phyloP scores from a whole-genome alignment of 2,888 invertebrate genomes.

The Germaria angustata region DNA sequence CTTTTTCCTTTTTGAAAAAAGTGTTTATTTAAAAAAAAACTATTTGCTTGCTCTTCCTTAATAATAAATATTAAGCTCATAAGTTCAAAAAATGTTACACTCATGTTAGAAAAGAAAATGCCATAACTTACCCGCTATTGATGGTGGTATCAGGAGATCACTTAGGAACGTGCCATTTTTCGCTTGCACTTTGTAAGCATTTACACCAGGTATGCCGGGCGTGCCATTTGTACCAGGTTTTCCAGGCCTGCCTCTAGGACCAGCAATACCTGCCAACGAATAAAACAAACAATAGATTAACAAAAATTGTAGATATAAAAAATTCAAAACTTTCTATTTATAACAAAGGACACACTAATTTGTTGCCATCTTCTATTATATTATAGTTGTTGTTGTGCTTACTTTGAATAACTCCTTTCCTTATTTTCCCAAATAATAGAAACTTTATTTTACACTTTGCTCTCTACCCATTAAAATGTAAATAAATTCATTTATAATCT shows the following conservation, averaged over 20 bases:
- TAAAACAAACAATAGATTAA: background rate
- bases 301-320: background rate
- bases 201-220: slow-evolving; percentile 90
- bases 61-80: too few species aligned
- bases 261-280: slow-evolving; percentile 79
- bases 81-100: too few species aligned
- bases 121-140: slow-evolving; percentile 86
- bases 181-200: slow-evolving; percentile 85
- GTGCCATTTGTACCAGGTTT: slow-evolving; percentile 87
- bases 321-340: slow-evolving; percentile 10
- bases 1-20: too few species aligned
- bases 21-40: too few species aligned
- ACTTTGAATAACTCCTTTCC: background rate
- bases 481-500: slow-evolving; percentile 56
- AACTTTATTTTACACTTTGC: background rate
- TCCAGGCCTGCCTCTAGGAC: slow-evolving; percentile 87
- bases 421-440: background rate
- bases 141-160: slow-evolving; percentile 90
- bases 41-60: too few species aligned
- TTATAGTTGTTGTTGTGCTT: too few species aligned
- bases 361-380: background rate
- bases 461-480: slow-evolving; percentile 39
- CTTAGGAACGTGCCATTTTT: slow-evolving; percentile 82
- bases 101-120: too few species aligned
- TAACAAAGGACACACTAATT: background rate